Base-by-base conservation (phyloP, 1,140 invertebrate genomes). In the Cydia splendana region DNA sequence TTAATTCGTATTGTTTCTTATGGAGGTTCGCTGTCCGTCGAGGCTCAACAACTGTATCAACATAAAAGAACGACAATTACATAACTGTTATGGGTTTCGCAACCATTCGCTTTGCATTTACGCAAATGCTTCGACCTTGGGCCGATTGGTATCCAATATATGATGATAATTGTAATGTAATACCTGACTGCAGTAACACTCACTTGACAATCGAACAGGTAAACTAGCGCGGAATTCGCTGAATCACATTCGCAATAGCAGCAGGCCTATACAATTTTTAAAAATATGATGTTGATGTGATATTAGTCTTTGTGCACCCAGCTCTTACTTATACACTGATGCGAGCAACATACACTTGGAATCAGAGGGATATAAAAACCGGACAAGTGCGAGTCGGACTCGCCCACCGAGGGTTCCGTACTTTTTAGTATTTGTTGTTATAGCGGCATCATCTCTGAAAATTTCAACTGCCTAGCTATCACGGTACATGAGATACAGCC, bases 1-100 rank as follows among this genome's bases (percentile, higher is more conserved):
- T 82, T 81, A 75, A 80, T 84, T 78, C 79, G 81, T 88, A 89
- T 89, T 86, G 87, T 89, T 89, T 84, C 84, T 87, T 87, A 88
- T 79, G 84, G 83, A 83, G 82, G 67, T 79, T 45, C 74, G 42
- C 65, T 38, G 51, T 38, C 34, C 42, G 30, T 30, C 20, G 62
- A 75, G 53, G 73, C 53, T 57, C 18, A 53, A 78, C 42, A 71
- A 45, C 67, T 71, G 67, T 71, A 71, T 71, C 67, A 71, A 71
- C 67, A 71, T 38, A 71, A 71, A 71, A 18, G 6, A 38, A 71
- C 34, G 15, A 34, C 30, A 38, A 71, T 71, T 38, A 71, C n/a
- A 71, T 71, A 71, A 71, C 15, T 42, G 34, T 71, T 42, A 38
- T 7, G 34, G 34, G 30, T 71, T 71, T 71, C 34, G 67, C 34